phyloP scores from a whole-genome alignment of 1,140 invertebrate genomes.

The Polypedilum pembai region DNA sequence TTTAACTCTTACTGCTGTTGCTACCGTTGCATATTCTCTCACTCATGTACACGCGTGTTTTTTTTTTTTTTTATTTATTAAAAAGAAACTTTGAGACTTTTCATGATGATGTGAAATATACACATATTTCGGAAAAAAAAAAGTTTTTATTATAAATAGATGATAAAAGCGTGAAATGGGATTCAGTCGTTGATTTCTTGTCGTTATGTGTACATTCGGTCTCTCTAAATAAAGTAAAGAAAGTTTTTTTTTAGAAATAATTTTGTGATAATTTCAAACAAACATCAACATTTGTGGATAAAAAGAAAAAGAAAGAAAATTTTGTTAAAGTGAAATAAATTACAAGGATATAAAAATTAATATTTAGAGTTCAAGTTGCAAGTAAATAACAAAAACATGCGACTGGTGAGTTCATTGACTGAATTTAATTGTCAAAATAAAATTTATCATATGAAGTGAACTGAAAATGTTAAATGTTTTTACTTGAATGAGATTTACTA shows the following conservation, averaged over 20 bases:
- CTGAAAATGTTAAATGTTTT: too few relatives aligned
- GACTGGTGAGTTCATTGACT: conserved; percentile 2
- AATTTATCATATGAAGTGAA: neutral
- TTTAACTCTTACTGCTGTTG: too few relatives aligned
- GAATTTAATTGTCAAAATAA: too few relatives aligned
- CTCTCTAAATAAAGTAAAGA: neutral
- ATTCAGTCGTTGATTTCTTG: conserved; percentile 23
- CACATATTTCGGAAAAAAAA: conserved; percentile 20
- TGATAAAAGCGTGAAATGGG: conserved; percentile 23
- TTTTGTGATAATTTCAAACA: neutral
- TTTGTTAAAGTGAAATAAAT: neutral
- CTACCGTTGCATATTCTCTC: neutral
- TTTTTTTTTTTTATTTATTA: neutral
- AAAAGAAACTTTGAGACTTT: conserved; percentile 17
- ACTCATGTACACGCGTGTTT: neutral
- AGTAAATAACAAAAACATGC: neutral
- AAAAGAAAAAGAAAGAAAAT: neutral
- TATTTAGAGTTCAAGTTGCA: neutral
- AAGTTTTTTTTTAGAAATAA: neutral
- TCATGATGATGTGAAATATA: neutral
- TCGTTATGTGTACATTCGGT: neutral
- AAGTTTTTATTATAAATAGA: conserved; percentile 28
- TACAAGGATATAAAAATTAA: neutral
- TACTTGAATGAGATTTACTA: too few relatives aligned
- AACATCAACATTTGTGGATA: neutral